These are phyloP conservation scores for Pteromalus puparum DNA, from an alignment of 1,140 invertebrate genomes.

Conservation along the genomic window DNA sequence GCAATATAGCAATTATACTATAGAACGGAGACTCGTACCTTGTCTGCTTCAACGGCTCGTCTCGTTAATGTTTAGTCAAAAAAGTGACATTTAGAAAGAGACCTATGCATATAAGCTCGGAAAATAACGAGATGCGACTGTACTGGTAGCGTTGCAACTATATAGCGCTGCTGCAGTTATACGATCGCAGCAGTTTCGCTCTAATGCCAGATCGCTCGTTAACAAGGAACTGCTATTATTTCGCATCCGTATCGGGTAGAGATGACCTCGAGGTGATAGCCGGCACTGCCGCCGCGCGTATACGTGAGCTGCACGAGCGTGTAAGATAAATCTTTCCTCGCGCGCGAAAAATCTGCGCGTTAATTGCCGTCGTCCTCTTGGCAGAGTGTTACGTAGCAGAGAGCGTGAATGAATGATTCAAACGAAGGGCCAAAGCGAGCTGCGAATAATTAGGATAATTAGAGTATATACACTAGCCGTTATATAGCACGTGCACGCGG, in stretches of 20 bases:
- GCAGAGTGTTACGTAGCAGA: not conserved
- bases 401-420: conserved; percentile 40
- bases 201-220: conserved; percentile 51
- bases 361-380: not conserved
- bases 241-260: conserved; percentile 49
- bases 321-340: conserved; percentile 25
- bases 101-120: not conserved
- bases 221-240: conserved; percentile 56
- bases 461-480: conserved; percentile 56
- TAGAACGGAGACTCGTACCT: too few species aligned
- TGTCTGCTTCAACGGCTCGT: too few species aligned
- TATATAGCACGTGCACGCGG: conserved; percentile 50
- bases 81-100: not conserved
- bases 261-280: conserved; percentile 57
- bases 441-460: conserved; percentile 75
- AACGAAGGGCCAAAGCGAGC: conserved; percentile 64
- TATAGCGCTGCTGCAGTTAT: not conserved
- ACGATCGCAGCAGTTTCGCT: conserved; percentile 25
- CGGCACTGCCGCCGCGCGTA: not conserved
- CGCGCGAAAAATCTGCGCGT: not conserved
- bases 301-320: too few species aligned
- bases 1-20: not conserved
- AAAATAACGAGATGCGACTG: conserved; percentile 19
- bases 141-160: not conserved
- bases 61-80: too few species aligned